Evolutionary conservation across 2,888 invertebrate species (phyloP).

Genomic region (Diabrotica balteata): DNA sequence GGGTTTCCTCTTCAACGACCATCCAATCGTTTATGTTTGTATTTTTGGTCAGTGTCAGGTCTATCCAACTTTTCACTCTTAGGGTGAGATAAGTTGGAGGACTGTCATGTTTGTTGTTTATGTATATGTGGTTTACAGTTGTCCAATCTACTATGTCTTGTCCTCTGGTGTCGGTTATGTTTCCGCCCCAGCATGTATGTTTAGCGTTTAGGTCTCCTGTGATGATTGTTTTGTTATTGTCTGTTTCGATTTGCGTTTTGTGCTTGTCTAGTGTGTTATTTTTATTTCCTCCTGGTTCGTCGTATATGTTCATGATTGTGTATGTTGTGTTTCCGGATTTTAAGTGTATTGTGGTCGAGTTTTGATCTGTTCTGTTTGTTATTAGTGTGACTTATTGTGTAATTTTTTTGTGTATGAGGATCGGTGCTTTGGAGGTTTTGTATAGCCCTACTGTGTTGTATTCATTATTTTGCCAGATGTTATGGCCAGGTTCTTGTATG

Average conservation of each 20-base stretch:
- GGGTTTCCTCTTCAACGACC: slow-evolving; percentile 22
- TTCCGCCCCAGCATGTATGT: slow-evolving; percentile 32
- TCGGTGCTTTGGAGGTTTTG: too few relatives aligned
- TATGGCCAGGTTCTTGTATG: too few relatives aligned
- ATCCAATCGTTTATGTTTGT: neutral
- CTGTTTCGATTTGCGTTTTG: neutral
- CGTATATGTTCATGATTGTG: slow-evolving; percentile 16
- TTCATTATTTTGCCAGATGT: too few relatives aligned
- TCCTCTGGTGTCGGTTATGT: slow-evolving; percentile 31
- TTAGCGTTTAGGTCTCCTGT: slow-evolving; percentile 36
- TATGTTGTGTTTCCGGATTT: neutral
- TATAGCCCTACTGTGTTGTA: too few relatives aligned
- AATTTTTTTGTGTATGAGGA: neutral
- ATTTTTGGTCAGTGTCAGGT: slow-evolving; percentile 30
- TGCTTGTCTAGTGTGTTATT: slow-evolving; percentile 7
- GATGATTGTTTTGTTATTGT: neutral
- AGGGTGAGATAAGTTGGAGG: slow-evolving; percentile 27
- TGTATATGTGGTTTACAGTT: slow-evolving; percentile 7
- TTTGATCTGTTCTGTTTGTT: neutral
- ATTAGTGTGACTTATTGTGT: neutral
- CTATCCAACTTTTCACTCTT: slow-evolving; percentile 35
- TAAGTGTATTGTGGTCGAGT: neutral
- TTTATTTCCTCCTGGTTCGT: slow-evolving; percentile 20
- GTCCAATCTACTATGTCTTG: slow-evolving; percentile 24
- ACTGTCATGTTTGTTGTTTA: slow-evolving; percentile 23